Conservation (phyloP, 2,113 vertebrate genomes). For the Vulpes lagopus region DNA sequence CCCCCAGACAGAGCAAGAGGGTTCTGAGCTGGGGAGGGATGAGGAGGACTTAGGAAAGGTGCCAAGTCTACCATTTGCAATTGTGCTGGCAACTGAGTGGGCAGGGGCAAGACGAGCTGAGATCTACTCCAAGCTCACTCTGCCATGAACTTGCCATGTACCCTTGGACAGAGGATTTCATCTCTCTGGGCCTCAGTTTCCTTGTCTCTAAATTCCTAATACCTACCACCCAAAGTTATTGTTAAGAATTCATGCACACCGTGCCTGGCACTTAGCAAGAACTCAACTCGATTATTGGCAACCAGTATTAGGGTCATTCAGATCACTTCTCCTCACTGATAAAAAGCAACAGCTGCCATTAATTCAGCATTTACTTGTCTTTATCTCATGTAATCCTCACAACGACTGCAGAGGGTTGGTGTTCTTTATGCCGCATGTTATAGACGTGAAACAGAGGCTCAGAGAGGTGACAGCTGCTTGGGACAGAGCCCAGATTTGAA, state of each 20-base stretch:
- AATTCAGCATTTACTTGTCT: not conserved
- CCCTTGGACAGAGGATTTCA: not conserved
- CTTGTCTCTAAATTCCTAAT: not conserved
- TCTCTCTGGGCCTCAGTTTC: not conserved
- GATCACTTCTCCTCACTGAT: not conserved
- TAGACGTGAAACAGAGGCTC: not conserved
- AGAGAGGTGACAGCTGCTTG: not conserved
- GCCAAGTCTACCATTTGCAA: not conserved
- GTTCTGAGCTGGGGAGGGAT: not conserved
- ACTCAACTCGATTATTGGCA: not conserved
- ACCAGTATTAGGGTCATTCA: not conserved
- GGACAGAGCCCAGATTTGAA: not conserved
- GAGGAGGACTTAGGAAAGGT: not conserved
- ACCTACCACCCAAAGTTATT: not conserved
- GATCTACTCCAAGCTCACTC: not conserved
- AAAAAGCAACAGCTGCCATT: not conserved
- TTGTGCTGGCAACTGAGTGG: not conserved
- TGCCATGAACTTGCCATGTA: not conserved
- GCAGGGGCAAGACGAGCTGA: not conserved
- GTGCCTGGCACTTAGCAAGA: not conserved
- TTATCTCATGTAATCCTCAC: not conserved
- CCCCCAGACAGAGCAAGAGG: not conserved
- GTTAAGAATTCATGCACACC: not conserved
- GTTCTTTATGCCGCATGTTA: not conserved
- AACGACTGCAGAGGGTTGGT: not conserved